Evolutionary conservation across 1,140 invertebrate genomes (phyloP).

Genomic region (Ectropis grisescens): DNA sequence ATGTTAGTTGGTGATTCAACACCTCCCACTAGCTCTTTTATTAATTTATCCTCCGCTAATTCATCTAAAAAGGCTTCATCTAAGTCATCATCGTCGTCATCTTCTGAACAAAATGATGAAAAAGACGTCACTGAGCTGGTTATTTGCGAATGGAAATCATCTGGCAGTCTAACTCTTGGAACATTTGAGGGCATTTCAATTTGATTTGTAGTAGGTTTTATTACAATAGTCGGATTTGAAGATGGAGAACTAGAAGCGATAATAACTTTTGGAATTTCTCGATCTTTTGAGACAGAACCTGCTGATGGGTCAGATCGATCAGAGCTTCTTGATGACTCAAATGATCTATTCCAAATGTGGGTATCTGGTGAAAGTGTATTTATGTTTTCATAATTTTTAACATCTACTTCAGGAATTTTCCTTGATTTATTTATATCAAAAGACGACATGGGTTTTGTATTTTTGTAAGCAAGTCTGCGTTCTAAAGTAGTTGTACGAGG

Average conservation of each 20-base stretch:
- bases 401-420: constrained; percentile 22
- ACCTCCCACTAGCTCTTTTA: constrained; percentile 53
- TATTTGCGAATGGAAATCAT: constrained; percentile 46
- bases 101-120: constrained; percentile 50
- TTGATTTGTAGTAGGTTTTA: constrained; percentile 40
- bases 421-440: constrained; percentile 30
- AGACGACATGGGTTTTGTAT: constrained; percentile 46
- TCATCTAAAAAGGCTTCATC: constrained; percentile 43
- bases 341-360: constrained; percentile 21
- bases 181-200: constrained; percentile 33
- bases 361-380: constrained; percentile 27
- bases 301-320: constrained; percentile 10
- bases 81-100: constrained; percentile 46
- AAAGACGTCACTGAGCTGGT: constrained; percentile 49
- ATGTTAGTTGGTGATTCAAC: constrained; percentile 51
- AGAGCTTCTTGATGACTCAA: constrained; percentile 19
- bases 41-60: constrained; percentile 42
- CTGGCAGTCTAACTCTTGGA: constrained; percentile 45
- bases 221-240: constrained; percentile 32
- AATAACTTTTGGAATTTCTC: constrained; percentile 51
- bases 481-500: constrained; percentile 76
- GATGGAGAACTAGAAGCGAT: constrained; percentile 43
- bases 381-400: constrained; percentile 51
- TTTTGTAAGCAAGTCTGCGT: constrained; percentile 53
- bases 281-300: constrained; percentile 15